phyloP scores from a whole-genome alignment of 2,888 invertebrate species.

The Eristalinus aeneus region DNA sequence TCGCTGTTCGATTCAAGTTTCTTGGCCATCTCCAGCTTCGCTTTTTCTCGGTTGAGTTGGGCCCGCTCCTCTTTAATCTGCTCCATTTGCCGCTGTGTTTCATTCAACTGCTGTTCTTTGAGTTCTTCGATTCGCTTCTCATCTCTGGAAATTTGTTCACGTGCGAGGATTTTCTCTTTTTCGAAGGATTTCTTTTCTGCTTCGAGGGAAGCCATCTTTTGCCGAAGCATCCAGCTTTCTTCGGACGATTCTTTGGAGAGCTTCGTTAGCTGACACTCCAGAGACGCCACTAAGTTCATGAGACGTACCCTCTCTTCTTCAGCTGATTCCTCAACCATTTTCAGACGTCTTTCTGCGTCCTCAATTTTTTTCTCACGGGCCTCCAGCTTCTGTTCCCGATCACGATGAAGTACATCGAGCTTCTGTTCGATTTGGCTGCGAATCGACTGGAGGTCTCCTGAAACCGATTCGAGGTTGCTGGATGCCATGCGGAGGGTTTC shows the following conservation, averaged over 20 bases:
- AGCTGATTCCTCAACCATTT: constrained; percentile 75
- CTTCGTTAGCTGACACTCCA: constrained; percentile 77
- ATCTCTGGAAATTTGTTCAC: constrained; percentile 78
- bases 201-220: constrained; percentile 78
- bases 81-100: constrained; percentile 75
- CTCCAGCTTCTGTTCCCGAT: constrained; percentile 76
- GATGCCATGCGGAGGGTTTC: constrained; percentile 78
- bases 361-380: constrained; percentile 76
- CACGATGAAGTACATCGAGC: constrained; percentile 74
- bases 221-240: constrained; percentile 79
- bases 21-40: constrained; percentile 77
- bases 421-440: constrained; percentile 76
- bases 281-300: constrained; percentile 78
- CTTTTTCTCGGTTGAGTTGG: constrained; percentile 75
- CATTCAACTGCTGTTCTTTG: constrained; percentile 77
- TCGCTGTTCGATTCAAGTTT: constrained; percentile 73
- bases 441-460: constrained; percentile 76
- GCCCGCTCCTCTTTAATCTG: constrained; percentile 78
- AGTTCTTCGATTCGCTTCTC: constrained; percentile 78
- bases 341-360: constrained; percentile 76
- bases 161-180: constrained; percentile 77
- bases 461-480: constrained; percentile 75
- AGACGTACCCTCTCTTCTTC: constrained; percentile 78
- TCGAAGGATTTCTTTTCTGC: constrained; percentile 78
- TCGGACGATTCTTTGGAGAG: constrained; percentile 78